phyloP scores from a whole-genome alignment of 2,113 vertebrate species.

The Andinoacara biseriatus region DNA sequence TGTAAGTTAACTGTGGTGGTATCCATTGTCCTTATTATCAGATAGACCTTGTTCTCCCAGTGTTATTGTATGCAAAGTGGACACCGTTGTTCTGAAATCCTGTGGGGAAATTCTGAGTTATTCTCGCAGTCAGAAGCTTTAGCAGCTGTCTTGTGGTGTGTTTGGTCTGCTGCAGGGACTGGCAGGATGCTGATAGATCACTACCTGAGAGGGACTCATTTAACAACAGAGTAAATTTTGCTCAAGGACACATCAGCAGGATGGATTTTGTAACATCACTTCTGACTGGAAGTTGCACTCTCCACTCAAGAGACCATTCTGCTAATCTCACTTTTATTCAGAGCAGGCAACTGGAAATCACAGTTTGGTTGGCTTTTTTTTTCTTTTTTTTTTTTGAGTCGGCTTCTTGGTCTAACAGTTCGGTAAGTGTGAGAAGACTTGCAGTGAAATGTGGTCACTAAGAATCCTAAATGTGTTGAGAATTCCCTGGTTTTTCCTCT shows the following conservation, averaged over 20 bases:
- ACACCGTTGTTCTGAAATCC: slow-evolving; percentile 8
- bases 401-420: not conserved
- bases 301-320: not conserved
- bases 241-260: slow-evolving; percentile 13
- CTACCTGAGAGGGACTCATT: not conserved
- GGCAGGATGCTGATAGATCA: not conserved
- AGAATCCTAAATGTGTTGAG: not conserved
- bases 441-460: not conserved
- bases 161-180: slow-evolving; percentile 1
- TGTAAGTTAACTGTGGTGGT: slow-evolving; percentile 39
- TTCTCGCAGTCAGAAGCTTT: slow-evolving; percentile 21
- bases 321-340: not conserved
- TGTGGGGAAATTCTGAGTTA: slow-evolving; percentile 28
- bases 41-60: slow-evolving; percentile 10
- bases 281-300: not conserved
- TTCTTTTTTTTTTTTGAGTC: not conserved
- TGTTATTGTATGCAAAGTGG: slow-evolving; percentile 23
- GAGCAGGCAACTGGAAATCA: not conserved
- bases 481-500: not conserved
- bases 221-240: not conserved
- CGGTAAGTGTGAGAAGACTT: not conserved
- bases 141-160: not conserved
- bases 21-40: slow-evolving; percentile 17
- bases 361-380: not conserved
- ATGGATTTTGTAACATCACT: not conserved